These are phyloP conservation scores for Leptestheria dahalacensis DNA, from an alignment of 1,140 invertebrate species.

Conservation along the genomic window DNA sequence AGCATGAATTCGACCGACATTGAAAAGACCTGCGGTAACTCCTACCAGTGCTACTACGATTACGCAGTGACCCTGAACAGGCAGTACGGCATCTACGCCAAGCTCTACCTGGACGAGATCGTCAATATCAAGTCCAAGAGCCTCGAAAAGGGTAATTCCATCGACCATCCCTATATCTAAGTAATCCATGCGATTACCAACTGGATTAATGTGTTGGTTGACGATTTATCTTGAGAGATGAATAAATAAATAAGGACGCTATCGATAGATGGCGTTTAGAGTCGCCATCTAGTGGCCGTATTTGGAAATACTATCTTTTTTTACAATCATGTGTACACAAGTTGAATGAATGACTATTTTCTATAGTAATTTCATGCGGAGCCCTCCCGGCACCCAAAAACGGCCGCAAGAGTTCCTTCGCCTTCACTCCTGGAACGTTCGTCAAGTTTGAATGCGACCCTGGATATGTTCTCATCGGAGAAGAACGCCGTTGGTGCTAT, in stretches of 20 bases:
- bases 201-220: no score
- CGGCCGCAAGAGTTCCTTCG: constrained; percentile 76
- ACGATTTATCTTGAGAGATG: no score
- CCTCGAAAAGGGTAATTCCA: constrained; percentile 21
- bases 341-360: no score
- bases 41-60: constrained; percentile 74
- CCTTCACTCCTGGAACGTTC: constrained; percentile 71
- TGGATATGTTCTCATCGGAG: constrained; percentile 69
- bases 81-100: constrained; percentile 69
- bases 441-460: constrained; percentile 82
- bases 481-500: constrained; percentile 61
- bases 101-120: constrained; percentile 56
- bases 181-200: no score
- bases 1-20: constrained; percentile 42
- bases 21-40: constrained; percentile 55
- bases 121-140: constrained; percentile 33
- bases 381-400: constrained; percentile 76
- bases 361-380: constrained; percentile 59
- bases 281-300: no score
- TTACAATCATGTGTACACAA: no score
- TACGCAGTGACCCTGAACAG: constrained; percentile 67
- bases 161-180: no score
- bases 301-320: no score
- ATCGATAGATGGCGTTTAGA: no score
- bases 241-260: no score